Conservation (phyloP, 2,113 vertebrate species). For the Calyptomena viridis region DNA sequence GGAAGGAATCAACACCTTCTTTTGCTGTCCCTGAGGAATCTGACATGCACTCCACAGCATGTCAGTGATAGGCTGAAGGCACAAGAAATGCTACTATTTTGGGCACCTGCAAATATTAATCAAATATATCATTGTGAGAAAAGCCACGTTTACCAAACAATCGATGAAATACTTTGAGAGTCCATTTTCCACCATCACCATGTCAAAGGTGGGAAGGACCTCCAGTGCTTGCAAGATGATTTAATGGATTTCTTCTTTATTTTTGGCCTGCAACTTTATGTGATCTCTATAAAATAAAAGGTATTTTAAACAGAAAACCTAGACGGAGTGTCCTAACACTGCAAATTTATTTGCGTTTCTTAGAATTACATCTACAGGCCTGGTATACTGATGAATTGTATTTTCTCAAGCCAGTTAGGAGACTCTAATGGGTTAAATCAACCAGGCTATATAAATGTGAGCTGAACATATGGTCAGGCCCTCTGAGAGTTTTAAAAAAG, state of each 20-base stretch:
- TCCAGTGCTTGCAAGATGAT: not conserved
- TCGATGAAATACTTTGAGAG: not conserved
- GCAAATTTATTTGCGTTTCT: slow-evolving; percentile 6
- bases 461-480: slow-evolving; percentile 72
- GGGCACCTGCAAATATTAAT: not conserved
- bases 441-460: slow-evolving; percentile 55
- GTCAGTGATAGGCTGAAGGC: not conserved
- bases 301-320: not conserved
- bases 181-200: not conserved
- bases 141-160: not conserved
- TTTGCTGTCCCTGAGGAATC: not conserved
- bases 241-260: slow-evolving; percentile 1
- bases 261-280: not conserved
- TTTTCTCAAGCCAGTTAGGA: slow-evolving; percentile 35
- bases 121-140: not conserved
- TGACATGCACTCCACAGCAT: not conserved
- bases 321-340: not conserved
- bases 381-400: not conserved
- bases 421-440: slow-evolving; percentile 68
- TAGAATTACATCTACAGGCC: slow-evolving; percentile 34
- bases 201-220: not conserved
- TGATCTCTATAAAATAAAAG: not conserved
- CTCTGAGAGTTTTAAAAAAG: slow-evolving; percentile 67
- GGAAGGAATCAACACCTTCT: not conserved
- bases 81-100: not conserved